Base-by-base conservation (phyloP, 2,113 vertebrate genomes). In the Propithecus coquereli region DNA sequence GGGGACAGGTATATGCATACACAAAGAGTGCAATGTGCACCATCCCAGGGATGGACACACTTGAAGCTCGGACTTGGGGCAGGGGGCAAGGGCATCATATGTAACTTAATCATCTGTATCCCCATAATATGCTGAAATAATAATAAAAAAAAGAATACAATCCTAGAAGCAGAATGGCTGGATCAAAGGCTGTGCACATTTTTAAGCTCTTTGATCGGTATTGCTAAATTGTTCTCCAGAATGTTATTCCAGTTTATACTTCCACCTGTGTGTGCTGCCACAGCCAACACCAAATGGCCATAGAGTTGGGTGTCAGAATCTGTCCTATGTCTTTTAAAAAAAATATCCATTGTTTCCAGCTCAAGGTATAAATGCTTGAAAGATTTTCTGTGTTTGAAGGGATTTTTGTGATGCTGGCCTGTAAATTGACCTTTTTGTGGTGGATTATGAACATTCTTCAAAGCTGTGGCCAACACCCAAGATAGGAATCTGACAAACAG, bases 291-390 rank as follows among this genome's bases (percentile, higher is more conserved):
- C 52, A 94, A 63, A 94, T 34, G 57, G 37, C n/a, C 81, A 30
- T 71, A 81, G 40, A 59, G 7, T 57, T 66, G 17, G 32, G 17
- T 92, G 59, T 92, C 87, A 92, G 68, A 93, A 89, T 93, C 54
- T 94, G 30, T 91, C 34, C 61, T 73, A 2, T 70, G 45, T 81
- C 20, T 45, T 74, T 45, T 25, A 27, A 8, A 20, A 18, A 61
- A 32, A 71, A 57, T 37, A 13, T 89, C 6, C 6, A 74, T 90
- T 77, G 17, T 43, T 93, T 92, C 17, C 54, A 84, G 20, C 73
- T 96, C 61, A 95, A 82, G 32, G 52, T 90, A 88, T 23, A 61
- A 81, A 47, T 77, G 34, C 47, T 61, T 96, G 61, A 95, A 87
- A 95, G 57, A 34, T 68, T 90, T 88, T 86, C 34, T 85, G 61